These are phyloP conservation scores for Acrobasis repandana DNA, from an alignment of 2,888 invertebrate genomes.

Conservation along the genomic window DNA sequence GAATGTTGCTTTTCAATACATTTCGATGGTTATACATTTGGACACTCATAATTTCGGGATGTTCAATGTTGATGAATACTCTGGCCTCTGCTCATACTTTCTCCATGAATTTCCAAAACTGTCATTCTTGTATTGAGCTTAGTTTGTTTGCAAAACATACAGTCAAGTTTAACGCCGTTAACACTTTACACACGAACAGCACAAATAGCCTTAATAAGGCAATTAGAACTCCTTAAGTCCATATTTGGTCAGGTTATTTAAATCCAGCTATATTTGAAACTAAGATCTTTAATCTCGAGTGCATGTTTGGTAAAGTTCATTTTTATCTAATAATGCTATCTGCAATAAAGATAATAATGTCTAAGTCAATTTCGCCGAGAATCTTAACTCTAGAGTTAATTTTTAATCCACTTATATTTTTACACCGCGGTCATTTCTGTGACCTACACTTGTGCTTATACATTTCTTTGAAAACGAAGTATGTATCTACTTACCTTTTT, in stretches of 20 bases:
- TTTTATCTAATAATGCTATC: not conserved
- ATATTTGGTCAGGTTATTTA: not conserved
- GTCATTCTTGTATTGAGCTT: too few relatives aligned
- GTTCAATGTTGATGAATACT: too few relatives aligned
- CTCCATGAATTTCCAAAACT: too few relatives aligned
- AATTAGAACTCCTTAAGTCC: not conserved
- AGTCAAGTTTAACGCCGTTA: too few relatives aligned
- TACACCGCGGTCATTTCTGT: not conserved
- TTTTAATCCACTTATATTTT: not conserved
- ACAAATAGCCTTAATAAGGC: too few relatives aligned
- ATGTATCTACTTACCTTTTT: not conserved
- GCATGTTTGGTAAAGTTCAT: not conserved
- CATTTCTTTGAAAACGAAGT: not conserved
- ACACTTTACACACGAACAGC: too few relatives aligned
- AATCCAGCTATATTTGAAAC: not conserved
- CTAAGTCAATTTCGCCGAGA: not conserved
- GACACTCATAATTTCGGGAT: too few relatives aligned
- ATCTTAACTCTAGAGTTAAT: not conserved
- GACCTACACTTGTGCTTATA: not conserved
- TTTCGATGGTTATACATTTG: too few relatives aligned
- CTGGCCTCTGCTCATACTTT: too few relatives aligned
- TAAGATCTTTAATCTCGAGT: not conserved
- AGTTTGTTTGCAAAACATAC: too few relatives aligned
- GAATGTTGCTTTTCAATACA: too few relatives aligned
- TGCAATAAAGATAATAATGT: not conserved